A percentile compares a stretch with the other conserved stretches of the same genome.
These are phyloP conservation scores for Osmerus mordax DNA, from an alignment of 2,113 vertebrate species.

Conservation along the genomic window DNA sequence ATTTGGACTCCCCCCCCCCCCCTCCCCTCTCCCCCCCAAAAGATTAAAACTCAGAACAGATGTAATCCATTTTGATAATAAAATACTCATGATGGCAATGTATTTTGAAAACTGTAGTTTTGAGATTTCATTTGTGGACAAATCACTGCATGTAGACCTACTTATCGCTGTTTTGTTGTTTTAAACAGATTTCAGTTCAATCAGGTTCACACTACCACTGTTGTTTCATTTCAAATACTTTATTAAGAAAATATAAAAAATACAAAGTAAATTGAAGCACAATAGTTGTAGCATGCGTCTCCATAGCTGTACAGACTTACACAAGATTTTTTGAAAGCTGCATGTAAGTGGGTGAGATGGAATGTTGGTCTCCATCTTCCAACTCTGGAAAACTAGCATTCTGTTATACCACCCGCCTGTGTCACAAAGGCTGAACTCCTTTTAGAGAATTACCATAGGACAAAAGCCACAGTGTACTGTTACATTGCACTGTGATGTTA, in stretches of 20 bases:
- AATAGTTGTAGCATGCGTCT: neutral
- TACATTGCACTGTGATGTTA: no score
- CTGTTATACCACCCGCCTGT: no score
- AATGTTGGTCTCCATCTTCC: no score
- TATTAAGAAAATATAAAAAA: neutral
- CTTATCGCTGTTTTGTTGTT: no score
- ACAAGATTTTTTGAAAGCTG: no score
- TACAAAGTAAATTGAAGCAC: neutral
- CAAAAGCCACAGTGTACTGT: no score
- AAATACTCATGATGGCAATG: conserved; percentile 89
- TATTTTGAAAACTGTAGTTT: conserved; percentile 59
- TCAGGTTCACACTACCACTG: neutral
- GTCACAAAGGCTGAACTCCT: no score
- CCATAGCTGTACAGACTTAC: neutral
- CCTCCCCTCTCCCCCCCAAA: conserved; percentile 48
- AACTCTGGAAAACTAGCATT: no score
- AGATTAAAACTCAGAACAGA: conserved; percentile 78
- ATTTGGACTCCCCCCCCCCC: conserved; percentile 75
- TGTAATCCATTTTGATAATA: conserved; percentile 98
- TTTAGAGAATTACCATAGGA: no score
- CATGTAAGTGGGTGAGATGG: no score
- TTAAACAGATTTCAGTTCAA: no score
- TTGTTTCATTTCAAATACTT: neutral
- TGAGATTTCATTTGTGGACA: conserved; percentile 46
- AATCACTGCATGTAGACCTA: no score